These are phyloP conservation scores for Entomobrya proxima DNA, from an alignment of 2,888 invertebrate genomes.

Conservation along the genomic window DNA sequence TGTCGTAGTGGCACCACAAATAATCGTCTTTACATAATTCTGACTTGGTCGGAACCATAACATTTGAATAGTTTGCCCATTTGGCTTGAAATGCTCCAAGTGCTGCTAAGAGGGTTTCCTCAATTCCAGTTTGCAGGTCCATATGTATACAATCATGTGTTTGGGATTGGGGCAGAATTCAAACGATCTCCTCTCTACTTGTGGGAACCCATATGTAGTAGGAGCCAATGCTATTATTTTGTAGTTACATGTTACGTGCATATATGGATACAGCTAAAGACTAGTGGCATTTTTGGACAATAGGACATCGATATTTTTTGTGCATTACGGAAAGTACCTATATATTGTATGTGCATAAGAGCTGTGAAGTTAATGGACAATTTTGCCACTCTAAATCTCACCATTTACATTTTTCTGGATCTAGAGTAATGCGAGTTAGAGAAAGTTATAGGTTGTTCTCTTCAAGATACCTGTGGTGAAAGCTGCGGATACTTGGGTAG, in stretches of 20 bases:
- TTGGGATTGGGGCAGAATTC: neutral
- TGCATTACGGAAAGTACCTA: neutral
- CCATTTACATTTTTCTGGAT: neutral
- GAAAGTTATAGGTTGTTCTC: neutral
- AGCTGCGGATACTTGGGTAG: neutral
- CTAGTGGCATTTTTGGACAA: neutral
- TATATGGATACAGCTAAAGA: too few relatives aligned
- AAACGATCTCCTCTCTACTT: neutral
- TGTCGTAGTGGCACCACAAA: slow-evolving; percentile 63
- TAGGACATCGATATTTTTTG: neutral
- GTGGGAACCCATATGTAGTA: too few relatives aligned
- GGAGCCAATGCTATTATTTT: too few relatives aligned
- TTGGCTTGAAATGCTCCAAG: slow-evolving; percentile 62
- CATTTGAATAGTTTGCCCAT: slow-evolving; percentile 74
- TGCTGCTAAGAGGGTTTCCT: slow-evolving; percentile 20
- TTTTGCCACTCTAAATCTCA: neutral
- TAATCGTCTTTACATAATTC: slow-evolving; percentile 71
- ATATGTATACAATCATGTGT: neutral
- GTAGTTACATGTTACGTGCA: too few relatives aligned
- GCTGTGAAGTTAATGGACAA: neutral
- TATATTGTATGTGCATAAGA: too few relatives aligned
- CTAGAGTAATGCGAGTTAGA: neutral
- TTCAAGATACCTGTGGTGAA: neutral
- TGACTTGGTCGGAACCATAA: slow-evolving; percentile 68
- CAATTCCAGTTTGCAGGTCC: neutral